Evolutionary conservation across 2,888 invertebrate genomes (phyloP).

Genomic region (Euspilapteryx auroguttella): DNA sequence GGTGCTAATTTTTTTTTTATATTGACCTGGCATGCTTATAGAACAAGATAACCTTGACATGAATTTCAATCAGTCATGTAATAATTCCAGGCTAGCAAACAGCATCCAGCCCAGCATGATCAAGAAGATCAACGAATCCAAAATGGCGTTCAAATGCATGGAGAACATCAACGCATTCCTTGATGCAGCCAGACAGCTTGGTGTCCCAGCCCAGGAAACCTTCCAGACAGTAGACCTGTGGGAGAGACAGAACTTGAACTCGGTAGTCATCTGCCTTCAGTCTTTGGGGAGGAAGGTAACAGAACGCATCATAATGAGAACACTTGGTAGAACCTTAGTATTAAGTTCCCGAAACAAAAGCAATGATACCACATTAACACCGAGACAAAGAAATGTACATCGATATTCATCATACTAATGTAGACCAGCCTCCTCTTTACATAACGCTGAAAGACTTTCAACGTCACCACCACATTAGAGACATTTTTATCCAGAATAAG

Average conservation of each 20-base stretch:
- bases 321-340: background rate
- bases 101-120: constrained; percentile 81
- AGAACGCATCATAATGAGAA: too few relatives aligned
- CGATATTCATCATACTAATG: too few relatives aligned
- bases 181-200: constrained; percentile 79
- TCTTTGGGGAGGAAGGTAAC: constrained; percentile 95
- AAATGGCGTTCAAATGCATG: constrained; percentile 97
- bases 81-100: constrained; percentile 75
- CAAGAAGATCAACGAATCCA: constrained; percentile 89
- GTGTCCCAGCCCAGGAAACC: constrained; percentile 91
- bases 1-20: too few relatives aligned
- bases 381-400: too few relatives aligned
- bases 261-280: constrained; percentile 93
- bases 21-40: too few relatives aligned
- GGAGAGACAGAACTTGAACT: constrained; percentile 94
- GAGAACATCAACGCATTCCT: constrained; percentile 96
- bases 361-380: too few relatives aligned
- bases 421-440: too few relatives aligned
- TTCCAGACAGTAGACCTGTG: constrained; percentile 98
- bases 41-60: too few relatives aligned
- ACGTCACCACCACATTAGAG: too few relatives aligned
- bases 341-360: background rate
- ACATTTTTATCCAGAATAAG: too few relatives aligned
- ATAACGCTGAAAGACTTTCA: too few relatives aligned
- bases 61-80: too few relatives aligned